phyloP scores from a whole-genome alignment of 2,888 invertebrate genomes.

The Argyra leucocephala region DNA sequence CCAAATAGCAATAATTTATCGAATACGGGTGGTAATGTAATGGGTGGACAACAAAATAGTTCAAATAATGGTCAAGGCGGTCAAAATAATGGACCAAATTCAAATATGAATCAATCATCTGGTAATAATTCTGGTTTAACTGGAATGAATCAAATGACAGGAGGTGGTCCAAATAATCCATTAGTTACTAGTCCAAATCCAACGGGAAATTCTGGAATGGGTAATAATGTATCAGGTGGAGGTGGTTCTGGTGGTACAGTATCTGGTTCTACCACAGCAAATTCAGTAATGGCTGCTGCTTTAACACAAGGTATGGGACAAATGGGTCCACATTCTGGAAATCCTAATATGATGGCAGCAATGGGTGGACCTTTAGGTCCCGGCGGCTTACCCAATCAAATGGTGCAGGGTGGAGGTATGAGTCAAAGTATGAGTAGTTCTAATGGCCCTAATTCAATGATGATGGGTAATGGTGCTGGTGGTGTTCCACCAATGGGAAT shows the following conservation, averaged over 20 bases:
- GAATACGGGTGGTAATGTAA: background rate
- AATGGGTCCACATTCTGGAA: constrained; percentile 24
- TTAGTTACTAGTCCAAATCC: constrained; percentile 16
- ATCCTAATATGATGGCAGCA: constrained; percentile 21
- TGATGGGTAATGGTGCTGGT: constrained; percentile 24
- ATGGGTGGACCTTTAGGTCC: constrained; percentile 27
- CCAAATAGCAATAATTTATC: constrained; percentile 9
- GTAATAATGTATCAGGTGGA: constrained; percentile 11
- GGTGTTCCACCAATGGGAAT: constrained; percentile 34
- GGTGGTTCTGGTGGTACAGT: background rate
- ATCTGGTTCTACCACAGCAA: background rate
- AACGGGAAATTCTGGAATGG: constrained; percentile 2
- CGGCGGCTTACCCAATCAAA: constrained; percentile 26
- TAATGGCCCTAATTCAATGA: constrained; percentile 26
- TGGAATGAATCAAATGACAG: constrained; percentile 19
- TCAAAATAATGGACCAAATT: constrained; percentile 15
- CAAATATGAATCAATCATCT: constrained; percentile 15
- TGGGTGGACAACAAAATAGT: background rate
- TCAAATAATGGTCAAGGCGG: constrained; percentile 1
- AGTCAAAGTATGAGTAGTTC: constrained; percentile 23
- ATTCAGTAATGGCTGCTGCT: constrained; percentile 17
- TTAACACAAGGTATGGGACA: constrained; percentile 27
- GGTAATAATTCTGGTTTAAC: constrained; percentile 13
- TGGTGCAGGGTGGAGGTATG: constrained; percentile 21
- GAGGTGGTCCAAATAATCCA: constrained; percentile 15